Conservation (phyloP, 1,140 invertebrate species). For the Aleiodes sp. region DNA sequence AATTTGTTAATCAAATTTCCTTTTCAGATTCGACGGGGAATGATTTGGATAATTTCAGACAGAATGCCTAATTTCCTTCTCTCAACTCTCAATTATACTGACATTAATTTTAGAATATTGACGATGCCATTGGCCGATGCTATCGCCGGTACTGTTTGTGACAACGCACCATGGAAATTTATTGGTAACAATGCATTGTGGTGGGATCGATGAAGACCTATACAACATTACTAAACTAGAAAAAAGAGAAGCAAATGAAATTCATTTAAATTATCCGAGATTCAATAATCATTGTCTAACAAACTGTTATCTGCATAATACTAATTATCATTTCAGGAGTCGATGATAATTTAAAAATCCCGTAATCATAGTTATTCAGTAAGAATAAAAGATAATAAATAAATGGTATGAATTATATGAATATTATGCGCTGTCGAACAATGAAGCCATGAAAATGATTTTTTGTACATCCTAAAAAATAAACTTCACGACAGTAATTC, state of each 20-base stretch:
- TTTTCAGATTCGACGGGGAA: constrained; percentile 52
- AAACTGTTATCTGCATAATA: too few relatives aligned
- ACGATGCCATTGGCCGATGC: constrained; percentile 72
- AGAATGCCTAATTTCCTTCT: constrained; percentile 81
- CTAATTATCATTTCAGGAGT: too few relatives aligned
- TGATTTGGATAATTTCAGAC: constrained; percentile 81
- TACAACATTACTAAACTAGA: too few relatives aligned
- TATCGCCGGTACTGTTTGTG: constrained; percentile 77
- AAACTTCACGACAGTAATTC: constrained; percentile 3
- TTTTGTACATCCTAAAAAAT: not conserved
- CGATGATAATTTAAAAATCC: too few relatives aligned
- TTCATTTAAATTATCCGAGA: too few relatives aligned
- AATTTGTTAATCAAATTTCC: not conserved
- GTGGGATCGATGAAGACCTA: constrained; percentile 19
- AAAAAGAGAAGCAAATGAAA: too few relatives aligned
- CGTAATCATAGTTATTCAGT: too few relatives aligned
- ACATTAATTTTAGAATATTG: constrained; percentile 82
- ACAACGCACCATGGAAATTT: constrained; percentile 56
- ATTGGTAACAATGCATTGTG: constrained; percentile 19
- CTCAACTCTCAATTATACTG: constrained; percentile 76
- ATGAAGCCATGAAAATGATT: not conserved
- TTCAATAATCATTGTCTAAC: too few relatives aligned
- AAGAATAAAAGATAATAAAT: too few relatives aligned
- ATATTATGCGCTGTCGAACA: not conserved
- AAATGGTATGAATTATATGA: too few relatives aligned